Evolutionary conservation across 2,888 invertebrate genomes (phyloP).

Genomic region (Harmothoe impar): DNA sequence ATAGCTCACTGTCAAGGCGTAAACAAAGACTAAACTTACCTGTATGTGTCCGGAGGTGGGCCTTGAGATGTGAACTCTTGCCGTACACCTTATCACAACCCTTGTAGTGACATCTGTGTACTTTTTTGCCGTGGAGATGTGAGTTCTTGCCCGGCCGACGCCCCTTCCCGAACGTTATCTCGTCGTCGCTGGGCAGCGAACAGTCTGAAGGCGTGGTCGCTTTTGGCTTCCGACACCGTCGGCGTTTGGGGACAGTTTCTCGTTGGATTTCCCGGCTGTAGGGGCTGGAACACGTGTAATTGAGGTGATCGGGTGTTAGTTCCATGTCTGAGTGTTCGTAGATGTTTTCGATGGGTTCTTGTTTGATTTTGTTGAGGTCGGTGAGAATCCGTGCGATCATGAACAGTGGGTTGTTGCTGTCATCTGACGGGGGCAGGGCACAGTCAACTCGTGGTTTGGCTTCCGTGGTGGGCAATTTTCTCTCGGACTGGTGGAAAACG

Average conservation of each 20-base stretch:
- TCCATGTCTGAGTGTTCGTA: constrained; percentile 65
- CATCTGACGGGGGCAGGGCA: constrained; percentile 50
- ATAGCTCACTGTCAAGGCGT: constrained; percentile 31
- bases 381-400: constrained; percentile 87
- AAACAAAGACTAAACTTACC: constrained; percentile 82
- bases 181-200: constrained; percentile 36
- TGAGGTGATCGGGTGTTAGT: constrained; percentile 6
- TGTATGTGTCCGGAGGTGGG: constrained; percentile 88
- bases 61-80: constrained; percentile 88
- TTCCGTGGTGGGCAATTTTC: not conserved
- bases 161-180: constrained; percentile 8
- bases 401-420: constrained; percentile 82
- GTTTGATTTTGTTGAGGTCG: constrained; percentile 86
- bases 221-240: constrained; percentile 34
- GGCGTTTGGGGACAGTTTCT: not conserved
- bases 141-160: constrained; percentile 54
- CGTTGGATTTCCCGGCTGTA: constrained; percentile 5
- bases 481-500: constrained; percentile 50
- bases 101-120: constrained; percentile 86
- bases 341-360: constrained; percentile 84
- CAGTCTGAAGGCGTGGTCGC: constrained; percentile 60
- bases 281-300: constrained; percentile 30
- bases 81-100: constrained; percentile 88
- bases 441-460: constrained; percentile 42
- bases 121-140: constrained; percentile 80